These are phyloP conservation scores for Zosterops lateralis DNA, from an alignment of 2,113 vertebrate genomes.

Conservation along the genomic window DNA sequence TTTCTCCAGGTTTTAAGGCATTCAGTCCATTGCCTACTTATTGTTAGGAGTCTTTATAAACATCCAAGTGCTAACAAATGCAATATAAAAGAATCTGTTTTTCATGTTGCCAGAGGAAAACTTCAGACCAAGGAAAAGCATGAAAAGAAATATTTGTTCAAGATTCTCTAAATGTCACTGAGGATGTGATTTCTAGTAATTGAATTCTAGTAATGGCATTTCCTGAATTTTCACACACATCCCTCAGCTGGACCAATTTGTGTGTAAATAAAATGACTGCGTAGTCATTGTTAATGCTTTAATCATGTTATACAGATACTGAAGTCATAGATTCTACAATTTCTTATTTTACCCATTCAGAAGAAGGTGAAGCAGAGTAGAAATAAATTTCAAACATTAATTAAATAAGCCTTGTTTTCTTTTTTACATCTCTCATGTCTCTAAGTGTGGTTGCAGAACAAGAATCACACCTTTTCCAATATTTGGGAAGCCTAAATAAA, in stretches of 20 bases:
- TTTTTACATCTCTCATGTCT: background rate
- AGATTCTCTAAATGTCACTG: background rate
- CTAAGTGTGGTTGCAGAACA: background rate
- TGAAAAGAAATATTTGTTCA: conserved; percentile 1
- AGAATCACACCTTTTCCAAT: background rate
- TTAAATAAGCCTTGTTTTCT: background rate
- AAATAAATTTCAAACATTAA: background rate
- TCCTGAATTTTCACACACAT: background rate
- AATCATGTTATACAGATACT: background rate
- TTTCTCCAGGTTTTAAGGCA: conserved; percentile 40
- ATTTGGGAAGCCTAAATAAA: background rate
- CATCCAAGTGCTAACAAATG: conserved; percentile 30
- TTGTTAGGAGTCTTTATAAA: conserved; percentile 26
- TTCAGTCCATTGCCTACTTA: conserved; percentile 11
- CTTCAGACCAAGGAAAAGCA: background rate
- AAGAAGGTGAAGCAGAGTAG: background rate
- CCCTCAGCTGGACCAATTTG: background rate
- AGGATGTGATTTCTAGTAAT: background rate
- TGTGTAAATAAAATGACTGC: background rate
- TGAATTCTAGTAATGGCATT: background rate
- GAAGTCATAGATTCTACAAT: background rate
- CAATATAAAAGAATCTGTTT: conserved; percentile 2
- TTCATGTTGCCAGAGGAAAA: conserved; percentile 14
- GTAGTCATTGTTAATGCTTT: background rate
- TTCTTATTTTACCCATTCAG: background rate